Evolutionary conservation across 2,888 invertebrate species (phyloP), one percentile per base, ranked within the genome.

Genomic region (Agonum fuliginosum): DNA sequence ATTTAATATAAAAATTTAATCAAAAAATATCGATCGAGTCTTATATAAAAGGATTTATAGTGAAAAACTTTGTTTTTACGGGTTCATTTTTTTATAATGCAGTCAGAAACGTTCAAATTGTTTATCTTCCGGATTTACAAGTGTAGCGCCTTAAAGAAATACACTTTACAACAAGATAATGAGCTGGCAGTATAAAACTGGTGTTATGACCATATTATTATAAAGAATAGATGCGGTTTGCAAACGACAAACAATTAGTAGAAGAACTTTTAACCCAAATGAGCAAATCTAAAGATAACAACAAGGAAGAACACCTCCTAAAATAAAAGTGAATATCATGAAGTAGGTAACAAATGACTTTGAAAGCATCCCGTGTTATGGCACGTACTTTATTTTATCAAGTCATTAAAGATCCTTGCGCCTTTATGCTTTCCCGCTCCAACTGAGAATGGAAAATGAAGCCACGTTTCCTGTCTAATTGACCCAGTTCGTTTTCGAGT

Each of bases 401-500:
- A 54, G 24, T 54, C 54, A 54, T 54, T 54, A 54, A 27, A 54
- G 54, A 54, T 54, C 54, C 54, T 54, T 24, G 46, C 17, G 54
- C 54, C 54, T 54, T 54, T 54, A 54, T 54, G 54, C 24, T 24
- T 54, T 24, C 27, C 17, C 6, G 27, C 27, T 8, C 4, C 22
- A 20, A 27, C 54, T 65, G 37, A 65, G 65, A 34, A 65, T 30
- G 37, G 65, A 65, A 65, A 65, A 65, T 65, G 65, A 24, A 65
- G 34, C 24, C 65, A 65, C 34, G 65, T 19, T 65, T 65, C 65
- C 30, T 70, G 70, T 70, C 70, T 70, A 70, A 70, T 70, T 70
- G 70, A 70, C 70, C 70, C 70, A 46, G 70, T 70, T 70, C 70
- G 70, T 70, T 43, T 37, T 37, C 65, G 34, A 65, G 67, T 34